Evolutionary conservation across 2,113 vertebrate genomes (phyloP).

Genomic region (Geothlypis trichas): DNA sequence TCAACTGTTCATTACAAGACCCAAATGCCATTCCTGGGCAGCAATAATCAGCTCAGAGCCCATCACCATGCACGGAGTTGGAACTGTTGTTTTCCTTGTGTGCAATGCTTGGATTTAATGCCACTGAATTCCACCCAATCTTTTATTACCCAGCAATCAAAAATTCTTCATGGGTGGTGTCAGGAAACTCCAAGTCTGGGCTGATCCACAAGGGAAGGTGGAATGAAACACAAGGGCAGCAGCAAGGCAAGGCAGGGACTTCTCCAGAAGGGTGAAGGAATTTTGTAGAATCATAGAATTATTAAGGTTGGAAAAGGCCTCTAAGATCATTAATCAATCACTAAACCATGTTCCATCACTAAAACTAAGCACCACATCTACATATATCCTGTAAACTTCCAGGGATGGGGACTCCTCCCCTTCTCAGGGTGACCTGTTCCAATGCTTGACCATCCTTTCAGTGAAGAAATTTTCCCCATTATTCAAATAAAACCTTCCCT

Average conservation of each 20-base stretch:
- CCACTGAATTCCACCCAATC: background rate
- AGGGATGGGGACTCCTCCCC: background rate
- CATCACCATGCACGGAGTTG: background rate
- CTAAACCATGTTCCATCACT: background rate
- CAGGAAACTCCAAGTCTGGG: background rate
- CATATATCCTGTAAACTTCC: background rate
- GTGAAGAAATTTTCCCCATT: background rate
- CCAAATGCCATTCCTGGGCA: conserved; percentile 44
- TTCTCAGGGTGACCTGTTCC: background rate
- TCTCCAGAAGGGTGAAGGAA: background rate
- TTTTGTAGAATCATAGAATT: background rate
- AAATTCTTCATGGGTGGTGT: background rate
- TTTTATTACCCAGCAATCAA: background rate
- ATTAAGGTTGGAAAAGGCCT: background rate
- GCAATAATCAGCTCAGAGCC: conserved; percentile 33
- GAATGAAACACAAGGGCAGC: background rate
- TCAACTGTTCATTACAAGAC: conserved; percentile 47
- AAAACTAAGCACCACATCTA: background rate
- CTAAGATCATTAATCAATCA: background rate
- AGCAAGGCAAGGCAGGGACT: background rate
- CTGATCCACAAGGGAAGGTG: background rate
- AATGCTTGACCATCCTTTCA: background rate
- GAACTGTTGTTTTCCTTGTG: background rate
- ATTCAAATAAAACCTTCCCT: background rate
- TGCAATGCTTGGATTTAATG: background rate